Evolutionary conservation across 1,140 invertebrate species (phyloP), one percentile per base, ranked within the genome.

Genomic region (Bactericera cockerelli): DNA sequence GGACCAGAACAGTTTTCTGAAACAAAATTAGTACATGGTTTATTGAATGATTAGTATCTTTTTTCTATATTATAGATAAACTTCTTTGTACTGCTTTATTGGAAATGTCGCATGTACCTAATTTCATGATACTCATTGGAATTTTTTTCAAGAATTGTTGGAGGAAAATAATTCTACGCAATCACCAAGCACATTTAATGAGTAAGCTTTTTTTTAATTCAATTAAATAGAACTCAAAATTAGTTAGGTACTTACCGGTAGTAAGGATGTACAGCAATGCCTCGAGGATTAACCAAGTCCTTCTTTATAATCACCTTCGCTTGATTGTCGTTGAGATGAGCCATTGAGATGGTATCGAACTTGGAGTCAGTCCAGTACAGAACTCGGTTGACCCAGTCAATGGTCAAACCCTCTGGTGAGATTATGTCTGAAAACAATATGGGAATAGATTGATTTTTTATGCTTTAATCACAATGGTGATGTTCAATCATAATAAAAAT

Each of bases 331-430:
- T 96, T 85, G 19, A 98, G 71, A 70, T 83, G 87, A 1, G 89
- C 86, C 11, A 96, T 93, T 74, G 92, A 90, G 61, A 99, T 86
- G 1, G 85, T 88, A 60, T 87, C 82, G 66, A 87, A 86, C 6
- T 78, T 80, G 0, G 93, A 94, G 74, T 99, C 96, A 0, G 93
- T 93, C 89, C 93, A 98, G 71, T 93, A 99, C 56, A 98, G 79
- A 65, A 92, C 94, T 63, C 91, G 77, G 0, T 87, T 84, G 19
- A 93, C 74, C 83, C 87, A 94, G 74, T 99, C 96, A 19, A 99
- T 78, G 3, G 91, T 83, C 56, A 99, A 70, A 26, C 96, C 95
- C 77, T 98, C 95, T 0, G 90, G 87, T 21, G 89, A 90, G 63
- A 80, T 82, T 24, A 93, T 80, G 66, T 82, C 87, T 84, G 68